Conservation (phyloP, 1,140 invertebrate genomes). For the Drosophila chauvacae region DNA sequence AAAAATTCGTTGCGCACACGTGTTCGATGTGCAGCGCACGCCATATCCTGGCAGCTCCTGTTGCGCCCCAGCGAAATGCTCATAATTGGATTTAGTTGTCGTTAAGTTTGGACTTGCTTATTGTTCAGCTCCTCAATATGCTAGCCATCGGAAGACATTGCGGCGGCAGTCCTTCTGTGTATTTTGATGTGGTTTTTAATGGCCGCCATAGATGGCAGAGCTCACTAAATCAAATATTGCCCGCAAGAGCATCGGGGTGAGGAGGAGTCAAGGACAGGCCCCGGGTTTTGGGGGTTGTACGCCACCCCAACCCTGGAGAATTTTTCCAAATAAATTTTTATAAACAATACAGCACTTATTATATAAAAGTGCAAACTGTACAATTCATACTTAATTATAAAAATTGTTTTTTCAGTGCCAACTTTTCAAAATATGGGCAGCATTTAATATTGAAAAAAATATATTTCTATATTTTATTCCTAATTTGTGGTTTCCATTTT, state of each 20-base stretch:
- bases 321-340: too few relatives aligned
- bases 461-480: too few relatives aligned
- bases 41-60: constrained; percentile 49
- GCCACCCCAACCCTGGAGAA: too few relatives aligned
- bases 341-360: too few relatives aligned
- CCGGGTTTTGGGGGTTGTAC: too few relatives aligned
- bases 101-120: constrained; percentile 69
- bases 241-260: constrained; percentile 52
- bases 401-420: too few relatives aligned
- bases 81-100: constrained; percentile 81
- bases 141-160: constrained; percentile 50
- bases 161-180: constrained; percentile 17
- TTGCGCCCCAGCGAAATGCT: constrained; percentile 55
- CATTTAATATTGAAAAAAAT: too few relatives aligned
- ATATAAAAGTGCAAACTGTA: too few relatives aligned
- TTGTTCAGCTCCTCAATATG: constrained; percentile 65
- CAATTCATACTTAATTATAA: too few relatives aligned
- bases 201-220: constrained; percentile 28
- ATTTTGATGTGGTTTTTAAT: constrained; percentile 50
- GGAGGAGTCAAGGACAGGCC: not conserved
- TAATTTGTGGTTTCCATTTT: not conserved
- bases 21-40: constrained; percentile 50
- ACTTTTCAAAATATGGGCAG: too few relatives aligned
- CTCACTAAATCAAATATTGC: constrained; percentile 41
- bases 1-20: constrained; percentile 73